phyloP scores from a whole-genome alignment of 2,888 invertebrate species.

The Adelognathus sp. region DNA sequence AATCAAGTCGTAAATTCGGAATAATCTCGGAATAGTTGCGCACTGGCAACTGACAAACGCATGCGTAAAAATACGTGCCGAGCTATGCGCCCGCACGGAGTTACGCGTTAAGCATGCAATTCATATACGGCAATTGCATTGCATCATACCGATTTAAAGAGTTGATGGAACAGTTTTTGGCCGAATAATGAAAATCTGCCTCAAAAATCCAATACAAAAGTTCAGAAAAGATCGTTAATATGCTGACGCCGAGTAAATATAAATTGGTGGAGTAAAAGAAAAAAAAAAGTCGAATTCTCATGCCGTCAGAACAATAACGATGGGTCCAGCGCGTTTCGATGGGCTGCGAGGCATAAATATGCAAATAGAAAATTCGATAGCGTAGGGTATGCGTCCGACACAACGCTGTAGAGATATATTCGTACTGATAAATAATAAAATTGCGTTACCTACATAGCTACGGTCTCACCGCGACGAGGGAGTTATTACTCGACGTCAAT shows the following conservation, averaged over 20 bases:
- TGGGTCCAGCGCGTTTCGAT: background rate
- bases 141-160: too few species aligned
- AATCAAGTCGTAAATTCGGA: too few species aligned
- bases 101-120: too few species aligned
- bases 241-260: background rate
- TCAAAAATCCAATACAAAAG: too few species aligned
- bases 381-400: background rate
- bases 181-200: too few species aligned
- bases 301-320: background rate
- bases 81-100: too few species aligned
- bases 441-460: background rate
- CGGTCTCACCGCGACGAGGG: background rate
- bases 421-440: slow-evolving; percentile 14
- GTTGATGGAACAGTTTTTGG: too few species aligned
- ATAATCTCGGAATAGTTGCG: too few species aligned
- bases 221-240: too few species aligned
- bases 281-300: background rate
- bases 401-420: background rate
- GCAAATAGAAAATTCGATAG: slow-evolving; percentile 2
- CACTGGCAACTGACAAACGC: too few species aligned
- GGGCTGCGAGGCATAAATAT: background rate
- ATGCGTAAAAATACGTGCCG: too few species aligned
- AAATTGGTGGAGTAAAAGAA: background rate
- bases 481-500: background rate
- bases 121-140: too few species aligned